Evolutionary conservation across 2,888 invertebrate species (phyloP).

Genomic region (Nineta flava): DNA sequence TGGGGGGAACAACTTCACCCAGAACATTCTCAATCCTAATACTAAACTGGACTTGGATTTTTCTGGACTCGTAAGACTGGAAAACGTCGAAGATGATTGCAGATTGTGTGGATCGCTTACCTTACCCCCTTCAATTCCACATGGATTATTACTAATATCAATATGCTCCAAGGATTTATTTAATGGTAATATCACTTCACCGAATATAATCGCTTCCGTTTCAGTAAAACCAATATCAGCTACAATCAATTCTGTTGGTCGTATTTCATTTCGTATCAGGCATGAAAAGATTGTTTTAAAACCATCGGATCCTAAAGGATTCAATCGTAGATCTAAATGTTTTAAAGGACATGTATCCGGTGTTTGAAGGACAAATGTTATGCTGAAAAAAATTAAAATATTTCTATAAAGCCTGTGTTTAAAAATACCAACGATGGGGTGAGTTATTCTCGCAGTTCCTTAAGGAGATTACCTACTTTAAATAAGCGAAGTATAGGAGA

Average conservation of each 20-base stretch:
- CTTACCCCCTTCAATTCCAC: conserved; percentile 37
- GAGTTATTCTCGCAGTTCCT: no score
- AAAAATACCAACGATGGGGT: no score
- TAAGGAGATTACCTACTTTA: no score
- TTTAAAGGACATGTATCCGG: conserved; percentile 20
- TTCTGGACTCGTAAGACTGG: no score
- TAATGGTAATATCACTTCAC: conserved; percentile 32
- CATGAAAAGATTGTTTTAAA: conserved; percentile 40
- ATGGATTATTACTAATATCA: conserved; percentile 41
- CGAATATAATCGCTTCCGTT: conserved; percentile 34
- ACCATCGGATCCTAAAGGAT: conserved; percentile 42
- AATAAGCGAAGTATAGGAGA: no score
- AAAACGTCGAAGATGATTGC: no score
- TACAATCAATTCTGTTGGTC: conserved; percentile 36
- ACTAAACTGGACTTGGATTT: no score
- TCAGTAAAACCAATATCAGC: conserved; percentile 38
- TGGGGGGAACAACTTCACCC: no score
- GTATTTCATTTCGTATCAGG: conserved; percentile 35
- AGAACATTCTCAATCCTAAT: no score
- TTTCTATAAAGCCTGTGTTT: no score
- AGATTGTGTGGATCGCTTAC: no score
- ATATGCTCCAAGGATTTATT: conserved; percentile 35
- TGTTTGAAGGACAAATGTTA: conserved; percentile 22
- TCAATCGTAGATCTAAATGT: conserved; percentile 38
- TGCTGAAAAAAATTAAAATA: conserved; percentile 4